Conservation (phyloP, 1,140 invertebrate genomes). For the Aplysia californica region DNA sequence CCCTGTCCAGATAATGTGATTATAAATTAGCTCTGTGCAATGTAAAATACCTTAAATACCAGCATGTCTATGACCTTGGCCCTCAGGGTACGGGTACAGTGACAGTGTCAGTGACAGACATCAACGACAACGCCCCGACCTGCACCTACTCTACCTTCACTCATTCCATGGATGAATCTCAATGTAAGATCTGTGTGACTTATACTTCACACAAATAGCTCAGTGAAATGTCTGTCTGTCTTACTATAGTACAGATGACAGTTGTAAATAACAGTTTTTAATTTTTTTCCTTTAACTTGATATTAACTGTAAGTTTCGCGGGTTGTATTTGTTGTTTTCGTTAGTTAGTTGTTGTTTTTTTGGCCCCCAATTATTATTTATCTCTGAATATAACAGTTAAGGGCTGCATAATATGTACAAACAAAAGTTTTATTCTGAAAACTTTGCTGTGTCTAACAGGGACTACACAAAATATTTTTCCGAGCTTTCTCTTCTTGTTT, state of each 20-base stretch:
- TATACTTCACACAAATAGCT: too few species aligned
- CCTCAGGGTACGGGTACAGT: constrained; percentile 45
- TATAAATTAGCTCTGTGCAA: too few species aligned
- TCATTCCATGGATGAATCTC: not conserved
- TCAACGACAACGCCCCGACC: constrained; percentile 45
- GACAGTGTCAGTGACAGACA: constrained; percentile 40
- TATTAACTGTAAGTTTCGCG: too few species aligned
- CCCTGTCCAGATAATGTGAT: too few species aligned
- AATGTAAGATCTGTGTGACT: not conserved
- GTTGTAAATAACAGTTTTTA: not conserved
- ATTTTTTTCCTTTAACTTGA: constrained; percentile 1
- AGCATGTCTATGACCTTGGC: too few species aligned
- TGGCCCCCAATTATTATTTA: constrained; percentile 43
- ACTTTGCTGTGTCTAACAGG: too few species aligned
- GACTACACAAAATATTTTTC: too few species aligned
- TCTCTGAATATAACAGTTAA: constrained; percentile 4
- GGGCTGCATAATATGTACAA: not conserved
- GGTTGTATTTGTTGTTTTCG: too few species aligned
- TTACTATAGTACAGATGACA: not conserved
- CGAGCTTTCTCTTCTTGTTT: too few species aligned
- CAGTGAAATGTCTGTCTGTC: not conserved
- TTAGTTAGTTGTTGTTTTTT: too few species aligned
- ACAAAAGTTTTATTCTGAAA: too few species aligned
- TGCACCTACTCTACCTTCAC: constrained; percentile 31
- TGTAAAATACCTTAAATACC: too few species aligned